These are phyloP conservation scores for Elysia crispata DNA, from an alignment of 2,888 invertebrate species.

Conservation along the genomic window DNA sequence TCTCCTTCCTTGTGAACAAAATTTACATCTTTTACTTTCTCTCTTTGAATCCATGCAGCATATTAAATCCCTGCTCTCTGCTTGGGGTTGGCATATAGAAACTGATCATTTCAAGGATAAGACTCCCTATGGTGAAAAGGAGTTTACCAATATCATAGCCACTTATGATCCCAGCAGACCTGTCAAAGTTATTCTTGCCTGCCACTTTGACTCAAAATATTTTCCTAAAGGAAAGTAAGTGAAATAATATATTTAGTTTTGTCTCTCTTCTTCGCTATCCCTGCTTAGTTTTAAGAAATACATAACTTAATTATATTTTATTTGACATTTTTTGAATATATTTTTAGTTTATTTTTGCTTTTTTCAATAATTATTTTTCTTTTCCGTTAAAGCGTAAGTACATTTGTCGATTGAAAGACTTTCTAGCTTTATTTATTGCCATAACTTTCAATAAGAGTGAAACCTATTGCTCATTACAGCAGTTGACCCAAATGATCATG, in stretches of 20 bases:
- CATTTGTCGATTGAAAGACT: too few relatives aligned
- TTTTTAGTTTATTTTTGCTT: too few relatives aligned
- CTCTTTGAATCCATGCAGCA: constrained; percentile 78
- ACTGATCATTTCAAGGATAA: constrained; percentile 85
- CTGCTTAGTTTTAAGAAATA: not conserved
- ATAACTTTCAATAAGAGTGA: too few relatives aligned
- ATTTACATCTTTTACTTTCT: not conserved
- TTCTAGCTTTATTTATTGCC: too few relatives aligned
- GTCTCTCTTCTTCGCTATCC: not conserved
- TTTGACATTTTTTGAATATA: too few relatives aligned
- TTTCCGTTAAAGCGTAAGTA: too few relatives aligned
- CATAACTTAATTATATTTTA: not conserved
- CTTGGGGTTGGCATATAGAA: constrained; percentile 87
- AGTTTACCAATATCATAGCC: constrained; percentile 92
- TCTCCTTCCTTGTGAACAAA: not conserved
- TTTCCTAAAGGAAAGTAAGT: constrained; percentile 76
- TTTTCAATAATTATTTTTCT: too few relatives aligned
- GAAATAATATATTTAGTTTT: not conserved
- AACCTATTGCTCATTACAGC: too few relatives aligned
- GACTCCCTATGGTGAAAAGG: constrained; percentile 87
- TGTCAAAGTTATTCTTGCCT: constrained; percentile 81
- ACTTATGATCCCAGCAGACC: constrained; percentile 84
- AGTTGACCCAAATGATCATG: too few relatives aligned
- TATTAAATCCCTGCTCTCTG: constrained; percentile 82
- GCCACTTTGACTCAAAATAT: constrained; percentile 83